Evolutionary conservation across 2,888 invertebrate genomes (phyloP).

Genomic region (Odontocolon sp.): DNA sequence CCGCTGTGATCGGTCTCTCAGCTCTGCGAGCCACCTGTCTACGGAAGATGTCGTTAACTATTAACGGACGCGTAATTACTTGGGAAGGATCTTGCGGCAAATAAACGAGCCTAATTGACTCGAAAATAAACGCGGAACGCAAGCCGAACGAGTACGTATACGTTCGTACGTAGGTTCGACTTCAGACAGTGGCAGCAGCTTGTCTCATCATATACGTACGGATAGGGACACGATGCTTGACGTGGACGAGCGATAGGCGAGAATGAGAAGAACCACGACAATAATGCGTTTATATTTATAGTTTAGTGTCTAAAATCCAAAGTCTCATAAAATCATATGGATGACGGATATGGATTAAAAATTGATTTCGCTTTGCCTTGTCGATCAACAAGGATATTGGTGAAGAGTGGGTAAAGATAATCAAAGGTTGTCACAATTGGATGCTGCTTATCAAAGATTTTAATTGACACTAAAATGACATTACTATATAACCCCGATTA

Average conservation of each 20-base stretch:
- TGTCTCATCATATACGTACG: not conserved
- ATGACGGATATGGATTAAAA: no score
- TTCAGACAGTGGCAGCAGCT: slow-evolving; percentile 41
- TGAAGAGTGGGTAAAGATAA: no score
- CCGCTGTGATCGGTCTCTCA: slow-evolving; percentile 66
- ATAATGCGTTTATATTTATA: slow-evolving; percentile 12
- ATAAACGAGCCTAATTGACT: slow-evolving; percentile 80
- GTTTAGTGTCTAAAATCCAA: no score
- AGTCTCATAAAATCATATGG: no score
- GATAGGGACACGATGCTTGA: slow-evolving; percentile 27
- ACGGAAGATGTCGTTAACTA: slow-evolving; percentile 77
- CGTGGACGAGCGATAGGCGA: slow-evolving; percentile 52
- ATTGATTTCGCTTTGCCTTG: no score
- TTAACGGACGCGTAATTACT: slow-evolving; percentile 78
- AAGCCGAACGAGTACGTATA: slow-evolving; percentile 27
- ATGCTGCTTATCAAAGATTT: no score
- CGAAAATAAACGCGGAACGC: slow-evolving; percentile 77
- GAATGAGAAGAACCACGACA: slow-evolving; percentile 24
- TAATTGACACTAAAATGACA: no score
- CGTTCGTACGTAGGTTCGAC: slow-evolving; percentile 25
- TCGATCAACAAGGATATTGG: no score
- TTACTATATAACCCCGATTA: no score
- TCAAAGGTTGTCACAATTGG: no score
- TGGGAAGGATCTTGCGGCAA: slow-evolving; percentile 75
- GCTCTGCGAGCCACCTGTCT: slow-evolving; percentile 75